These are phyloP conservation scores for Salvelinus sp. DNA, from an alignment of 2,113 vertebrate genomes.

Conservation along the genomic window DNA sequence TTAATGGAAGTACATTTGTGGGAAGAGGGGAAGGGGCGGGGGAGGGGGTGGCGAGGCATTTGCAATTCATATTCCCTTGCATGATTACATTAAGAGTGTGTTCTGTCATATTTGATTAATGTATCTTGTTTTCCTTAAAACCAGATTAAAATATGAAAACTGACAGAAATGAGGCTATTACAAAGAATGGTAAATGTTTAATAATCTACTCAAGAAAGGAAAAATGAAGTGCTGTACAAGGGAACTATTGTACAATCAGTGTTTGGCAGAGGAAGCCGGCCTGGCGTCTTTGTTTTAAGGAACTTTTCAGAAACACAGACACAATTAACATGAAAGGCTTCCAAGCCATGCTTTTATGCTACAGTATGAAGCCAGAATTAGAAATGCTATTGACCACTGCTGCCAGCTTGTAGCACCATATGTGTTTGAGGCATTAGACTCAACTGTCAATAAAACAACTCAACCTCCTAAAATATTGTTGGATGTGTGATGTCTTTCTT, in stretches of 20 bases:
- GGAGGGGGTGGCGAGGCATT: conserved; percentile 74
- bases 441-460: conserved; percentile 18
- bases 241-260: conserved; percentile 67
- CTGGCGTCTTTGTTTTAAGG: conserved; percentile 50
- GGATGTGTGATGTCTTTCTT: not conserved
- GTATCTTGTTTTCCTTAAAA: conserved; percentile 92
- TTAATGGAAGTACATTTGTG: conserved; percentile 88
- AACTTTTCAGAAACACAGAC: conserved; percentile 51
- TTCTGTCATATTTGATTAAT: conserved; percentile 98
- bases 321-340: conserved; percentile 72
- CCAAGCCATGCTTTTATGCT: conserved; percentile 59
- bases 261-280: conserved; percentile 57
- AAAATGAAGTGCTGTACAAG: conserved; percentile 62
- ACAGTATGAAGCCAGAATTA: conserved; percentile 45
- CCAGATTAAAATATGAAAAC: conserved; percentile 87
- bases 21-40: conserved; percentile 35
- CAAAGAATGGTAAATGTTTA: conserved; percentile 91
- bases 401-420: conserved; percentile 47
- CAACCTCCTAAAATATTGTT: not conserved
- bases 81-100: conserved; percentile 95
- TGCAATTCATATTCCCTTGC: conserved; percentile 95
- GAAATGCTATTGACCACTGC: conserved; percentile 46
- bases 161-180: conserved; percentile 93
- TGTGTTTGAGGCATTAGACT: conserved; percentile 24
- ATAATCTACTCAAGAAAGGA: conserved; percentile 75